Evolutionary conservation across 2,797 vertebrate species (phyloP), one percentile per base, ranked within the genome.

Genomic region (Micromesistius poutassou): DNA sequence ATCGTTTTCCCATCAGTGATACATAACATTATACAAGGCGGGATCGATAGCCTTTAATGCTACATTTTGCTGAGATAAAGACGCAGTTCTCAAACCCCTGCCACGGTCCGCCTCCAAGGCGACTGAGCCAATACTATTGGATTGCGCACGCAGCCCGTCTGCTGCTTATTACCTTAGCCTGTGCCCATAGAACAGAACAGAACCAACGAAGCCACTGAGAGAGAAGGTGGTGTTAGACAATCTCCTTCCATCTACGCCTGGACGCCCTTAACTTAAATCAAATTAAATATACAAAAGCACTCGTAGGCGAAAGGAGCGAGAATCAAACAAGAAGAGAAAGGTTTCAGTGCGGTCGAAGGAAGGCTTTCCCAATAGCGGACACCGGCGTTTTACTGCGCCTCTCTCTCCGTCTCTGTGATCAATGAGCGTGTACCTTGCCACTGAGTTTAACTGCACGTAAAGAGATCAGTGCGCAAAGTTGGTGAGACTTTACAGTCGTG

Each of bases 391-490:
- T 30, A 12, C 28, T 70, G 30, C 62, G 30, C 74, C 74, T 75
- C 46, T 75, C 46, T 46, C 38, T 66, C 72, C 71, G 30, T 74
- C 73, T 73, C 73, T 73, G 76, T 73, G 78, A 82, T 83, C 75
- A 78, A 77, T 50, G 73, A 78, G 78, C 76, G 71, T 68, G 5
- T 22, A 42, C 40, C 40, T 42, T 16, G 13, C 73, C 42, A 50
- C 73, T 30, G 36, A 46, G 62, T 30, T 9, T 25, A 70, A 22
- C 16, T n/a, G 6, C 66, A 70, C 10, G 10, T 12, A 9, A 79
- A 16, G 6, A 12, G 5, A 50, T 46, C 75, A 50, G 77, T 85
- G 83, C 74, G 80, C 80, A 87, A 90, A 90, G 84, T 90, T 86
- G 76, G n/a, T 74, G 81, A 79, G 78, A 75, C 28, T 80, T 81